Evolutionary conservation across 2,888 invertebrate genomes (phyloP), one percentile per base, ranked within the genome.

Genomic region (Trypoxylon attenuatum): DNA sequence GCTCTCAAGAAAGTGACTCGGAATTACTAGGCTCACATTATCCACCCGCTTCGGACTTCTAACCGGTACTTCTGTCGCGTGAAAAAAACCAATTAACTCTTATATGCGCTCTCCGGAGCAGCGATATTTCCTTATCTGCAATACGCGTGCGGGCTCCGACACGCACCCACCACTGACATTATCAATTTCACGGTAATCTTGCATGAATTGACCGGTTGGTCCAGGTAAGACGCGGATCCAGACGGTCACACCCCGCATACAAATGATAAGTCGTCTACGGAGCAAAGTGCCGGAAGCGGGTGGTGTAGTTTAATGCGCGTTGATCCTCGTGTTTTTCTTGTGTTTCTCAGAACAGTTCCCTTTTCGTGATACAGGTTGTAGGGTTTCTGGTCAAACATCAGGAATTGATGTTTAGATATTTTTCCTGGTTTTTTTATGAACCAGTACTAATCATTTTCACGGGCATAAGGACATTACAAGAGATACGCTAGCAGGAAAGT

Each of bases 311-410:
- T 54, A 65, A 49, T 51, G 52, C 53, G 33, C 13, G 18, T 8
- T 25, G 15, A 49, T 51, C 46, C n/a, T 22, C 39, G 70, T 46
- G 62, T 70, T 70, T 60, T 62, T 59, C 64, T 59, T 50, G n/a
- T n/a, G n/a, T n/a, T n/a, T n/a, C n/a, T n/a, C n/a, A n/a, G n/a
- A n/a, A n/a, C n/a, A n/a, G n/a, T n/a, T n/a, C n/a, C n/a, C n/a
- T n/a, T n/a, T n/a, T n/a, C n/a, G n/a, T n/a, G n/a, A n/a, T n/a
- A n/a, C n/a, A n/a, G n/a, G n/a, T n/a, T n/a, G n/a, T n/a, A n/a
- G n/a, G n/a, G n/a, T n/a, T n/a, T n/a, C n/a, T n/a, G n/a, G n/a
- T n/a, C n/a, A n/a, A n/a, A n/a, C n/a, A n/a, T n/a, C n/a, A n/a
- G n/a, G n/a, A n/a, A n/a, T n/a, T n/a, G n/a, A n/a, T n/a, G n/a